Conservation (phyloP, 1,140 invertebrate species). For the Atta cephalotes region DNA sequence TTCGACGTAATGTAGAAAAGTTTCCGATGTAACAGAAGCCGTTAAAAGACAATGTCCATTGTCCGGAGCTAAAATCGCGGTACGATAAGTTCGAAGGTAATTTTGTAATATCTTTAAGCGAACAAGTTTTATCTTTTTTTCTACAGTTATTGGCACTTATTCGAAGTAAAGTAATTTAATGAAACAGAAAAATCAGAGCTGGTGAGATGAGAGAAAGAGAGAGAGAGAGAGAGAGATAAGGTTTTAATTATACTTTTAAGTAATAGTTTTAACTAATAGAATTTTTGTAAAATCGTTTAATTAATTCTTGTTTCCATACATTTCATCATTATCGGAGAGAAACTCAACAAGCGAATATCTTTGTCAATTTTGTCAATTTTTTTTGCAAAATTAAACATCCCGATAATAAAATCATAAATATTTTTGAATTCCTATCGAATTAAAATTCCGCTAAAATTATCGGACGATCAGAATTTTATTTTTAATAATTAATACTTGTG, state of each 20-base stretch:
- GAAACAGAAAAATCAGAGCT: not conserved
- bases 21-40: slow-evolving; percentile 17
- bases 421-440: slow-evolving; percentile 9
- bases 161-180: slow-evolving; percentile 17
- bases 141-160: slow-evolving; percentile 6
- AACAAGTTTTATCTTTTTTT: slow-evolving; percentile 35
- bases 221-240: not conserved
- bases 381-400: slow-evolving; percentile 13
- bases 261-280: not conserved
- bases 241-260: slow-evolving; percentile 29
- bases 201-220: not conserved
- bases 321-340: not conserved
- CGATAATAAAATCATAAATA: slow-evolving; percentile 28
- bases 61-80: slow-evolving; percentile 11
- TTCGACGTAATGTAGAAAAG: slow-evolving; percentile 42
- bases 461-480: not conserved
- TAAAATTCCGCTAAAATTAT: slow-evolving; percentile 4
- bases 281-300: not conserved
- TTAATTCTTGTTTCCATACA: not conserved
- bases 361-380: not conserved
- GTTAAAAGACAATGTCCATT: slow-evolving; percentile 29
- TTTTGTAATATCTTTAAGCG: slow-evolving; percentile 40
- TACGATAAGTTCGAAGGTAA: slow-evolving; percentile 25
- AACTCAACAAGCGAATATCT: not conserved
- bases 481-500: slow-evolving; percentile 21